A percentile compares a stretch with the other conserved stretches of the same genome.
These are phyloP conservation scores for Heteronetta atricapilla DNA, from an alignment of 2,113 vertebrate genomes.

Conservation along the genomic window DNA sequence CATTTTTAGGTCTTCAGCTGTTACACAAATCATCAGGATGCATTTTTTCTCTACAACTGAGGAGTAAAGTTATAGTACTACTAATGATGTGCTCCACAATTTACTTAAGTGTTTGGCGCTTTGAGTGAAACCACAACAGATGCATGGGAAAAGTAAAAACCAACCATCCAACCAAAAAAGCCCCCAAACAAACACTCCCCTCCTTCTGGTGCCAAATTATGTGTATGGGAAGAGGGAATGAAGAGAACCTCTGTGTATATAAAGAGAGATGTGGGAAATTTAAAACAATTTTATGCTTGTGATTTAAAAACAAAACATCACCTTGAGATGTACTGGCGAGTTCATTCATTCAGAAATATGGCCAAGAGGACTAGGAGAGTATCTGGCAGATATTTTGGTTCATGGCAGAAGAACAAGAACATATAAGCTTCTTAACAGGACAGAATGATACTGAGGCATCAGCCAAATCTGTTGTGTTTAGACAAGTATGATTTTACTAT, in stretches of 20 bases:
- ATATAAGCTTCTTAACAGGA: neutral
- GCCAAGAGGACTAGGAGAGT: neutral
- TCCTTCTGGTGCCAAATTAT: neutral
- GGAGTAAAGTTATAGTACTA: neutral
- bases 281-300: conserved; percentile 44
- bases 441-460: neutral
- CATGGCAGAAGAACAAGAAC: neutral
- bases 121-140: conserved; percentile 45
- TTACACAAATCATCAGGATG: neutral
- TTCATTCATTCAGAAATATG: neutral
- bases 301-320: conserved; percentile 53
- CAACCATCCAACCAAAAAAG: neutral
- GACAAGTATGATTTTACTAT: conserved; percentile 1
- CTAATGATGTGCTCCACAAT: neutral
- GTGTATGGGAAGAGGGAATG: conserved; percentile 21
- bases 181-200: neutral
- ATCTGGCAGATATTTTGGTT: conserved; percentile 8
- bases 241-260: neutral
- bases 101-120: conserved; percentile 11
- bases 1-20: neutral
- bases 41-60: neutral
- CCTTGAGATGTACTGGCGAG: neutral
- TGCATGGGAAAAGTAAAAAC: conserved; percentile 34
- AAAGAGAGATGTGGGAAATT: conserved; percentile 41
- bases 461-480: conserved; percentile 24